These are phyloP conservation scores for Ptychadena robeensis DNA, from an alignment of 2,797 vertebrate genomes.

Conservation along the genomic window DNA sequence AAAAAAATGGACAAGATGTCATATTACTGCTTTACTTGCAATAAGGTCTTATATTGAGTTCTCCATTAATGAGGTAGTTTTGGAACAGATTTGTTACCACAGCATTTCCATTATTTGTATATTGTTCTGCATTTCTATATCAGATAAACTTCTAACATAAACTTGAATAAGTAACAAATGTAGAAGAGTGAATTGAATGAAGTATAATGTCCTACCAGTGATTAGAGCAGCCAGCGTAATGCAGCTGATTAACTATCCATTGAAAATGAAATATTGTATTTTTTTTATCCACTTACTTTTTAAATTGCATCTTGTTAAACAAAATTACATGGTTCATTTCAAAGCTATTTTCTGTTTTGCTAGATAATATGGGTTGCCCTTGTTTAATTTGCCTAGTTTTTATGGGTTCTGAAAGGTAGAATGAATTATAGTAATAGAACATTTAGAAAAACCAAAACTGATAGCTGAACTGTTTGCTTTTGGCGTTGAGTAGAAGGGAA, in stretches of 20 bases:
- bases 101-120: too few relatives aligned
- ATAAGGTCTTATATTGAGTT: too few relatives aligned
- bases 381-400: conserved; percentile 49
- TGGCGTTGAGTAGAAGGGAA: not conserved
- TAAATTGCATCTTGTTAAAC: conserved; percentile 58
- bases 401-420: conserved; percentile 47
- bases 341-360: conserved; percentile 57
- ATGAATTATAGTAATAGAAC: conserved; percentile 50
- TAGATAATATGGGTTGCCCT: conserved; percentile 54
- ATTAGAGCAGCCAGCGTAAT: conserved; percentile 29
- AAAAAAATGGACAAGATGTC: too few relatives aligned
- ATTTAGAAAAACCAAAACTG: conserved; percentile 42
- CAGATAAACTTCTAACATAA: not conserved
- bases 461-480: conserved; percentile 33
- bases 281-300: conserved; percentile 56
- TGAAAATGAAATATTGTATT: conserved; percentile 54
- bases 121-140: not conserved
- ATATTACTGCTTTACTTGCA: too few relatives aligned
- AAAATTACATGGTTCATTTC: conserved; percentile 56
- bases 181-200: not conserved
- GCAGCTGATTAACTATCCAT: conserved; percentile 52
- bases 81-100: too few relatives aligned
- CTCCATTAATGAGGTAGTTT: too few relatives aligned
- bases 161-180: not conserved
- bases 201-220: not conserved